A percentile compares a stretch with the other conserved stretches of the same genome.
These are phyloP conservation scores for Amblyjoppa proteus DNA, from an alignment of 2,888 invertebrate genomes.

Conservation along the genomic window DNA sequence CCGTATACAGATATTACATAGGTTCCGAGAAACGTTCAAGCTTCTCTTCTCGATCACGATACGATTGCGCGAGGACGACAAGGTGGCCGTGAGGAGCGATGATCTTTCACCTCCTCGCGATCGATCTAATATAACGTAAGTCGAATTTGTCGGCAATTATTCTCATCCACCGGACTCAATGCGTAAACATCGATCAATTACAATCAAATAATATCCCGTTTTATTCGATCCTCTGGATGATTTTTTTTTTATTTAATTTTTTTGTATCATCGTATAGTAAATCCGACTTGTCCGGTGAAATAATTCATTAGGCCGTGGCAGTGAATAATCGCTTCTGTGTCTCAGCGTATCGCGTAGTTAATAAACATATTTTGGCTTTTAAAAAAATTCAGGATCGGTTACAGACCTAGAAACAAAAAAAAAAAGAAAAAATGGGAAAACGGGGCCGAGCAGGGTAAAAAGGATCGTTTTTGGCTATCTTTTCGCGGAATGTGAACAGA, in stretches of 20 bases:
- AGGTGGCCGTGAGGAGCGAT: slow-evolving; percentile 21
- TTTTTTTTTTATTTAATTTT: not conserved
- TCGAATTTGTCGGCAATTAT: slow-evolving; percentile 58
- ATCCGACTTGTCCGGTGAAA: not conserved
- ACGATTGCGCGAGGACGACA: slow-evolving; percentile 11
- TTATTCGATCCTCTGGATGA: slow-evolving; percentile 5
- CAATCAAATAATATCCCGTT: slow-evolving; percentile 15
- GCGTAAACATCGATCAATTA: slow-evolving; percentile 57
- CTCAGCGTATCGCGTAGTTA: not conserved
- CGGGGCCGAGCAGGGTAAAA: too few relatives aligned
- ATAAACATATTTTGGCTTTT: not conserved
- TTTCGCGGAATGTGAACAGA: too few relatives aligned
- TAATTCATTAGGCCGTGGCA: slow-evolving; percentile 4
- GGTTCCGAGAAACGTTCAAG: slow-evolving; percentile 51
- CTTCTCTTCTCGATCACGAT: slow-evolving; percentile 11
- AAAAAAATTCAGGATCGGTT: not conserved
- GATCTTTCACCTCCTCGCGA: slow-evolving; percentile 56
- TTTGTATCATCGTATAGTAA: slow-evolving; percentile 17
- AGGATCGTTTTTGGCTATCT: too few relatives aligned
- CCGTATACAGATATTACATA: slow-evolving; percentile 1
- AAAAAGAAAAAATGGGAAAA: too few relatives aligned
- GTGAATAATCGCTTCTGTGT: not conserved
- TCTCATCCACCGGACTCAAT: slow-evolving; percentile 19
- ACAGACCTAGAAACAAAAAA: too few relatives aligned
- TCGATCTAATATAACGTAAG: slow-evolving; percentile 31